These are phyloP conservation scores for Tachina lurida DNA, from an alignment of 2,888 invertebrate genomes.

Conservation along the genomic window DNA sequence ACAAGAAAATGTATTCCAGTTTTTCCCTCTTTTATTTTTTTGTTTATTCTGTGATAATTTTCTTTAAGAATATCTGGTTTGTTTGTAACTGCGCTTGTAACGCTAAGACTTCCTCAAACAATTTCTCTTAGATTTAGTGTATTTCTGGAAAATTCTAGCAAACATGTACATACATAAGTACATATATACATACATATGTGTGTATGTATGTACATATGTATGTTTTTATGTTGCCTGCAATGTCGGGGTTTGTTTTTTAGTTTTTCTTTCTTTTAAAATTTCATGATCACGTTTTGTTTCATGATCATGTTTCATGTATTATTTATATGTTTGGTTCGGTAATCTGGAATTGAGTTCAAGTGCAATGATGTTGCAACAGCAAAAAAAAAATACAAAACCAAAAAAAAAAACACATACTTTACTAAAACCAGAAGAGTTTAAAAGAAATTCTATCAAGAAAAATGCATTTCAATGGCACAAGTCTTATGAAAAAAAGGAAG, in stretches of 20 bases:
- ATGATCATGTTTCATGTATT: slow-evolving; percentile 55
- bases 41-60: slow-evolving; percentile 2
- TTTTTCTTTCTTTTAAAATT: slow-evolving; percentile 1
- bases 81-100: slow-evolving; percentile 2
- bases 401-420: neutral
- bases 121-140: slow-evolving; percentile 5
- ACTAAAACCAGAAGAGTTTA: slow-evolving; percentile 7
- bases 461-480: slow-evolving; percentile 55
- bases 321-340: slow-evolving; percentile 64
- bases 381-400: slow-evolving; percentile 6
- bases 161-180: neutral
- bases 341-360: slow-evolving; percentile 70
- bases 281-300: slow-evolving; percentile 59
- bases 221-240: slow-evolving; percentile 7
- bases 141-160: slow-evolving; percentile 37
- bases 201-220: neutral
- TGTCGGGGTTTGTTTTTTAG: neutral
- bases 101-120: slow-evolving; percentile 12
- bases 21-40: slow-evolving; percentile 1
- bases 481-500: slow-evolving; percentile 4
- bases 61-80: slow-evolving; percentile 30
- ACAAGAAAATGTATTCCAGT: slow-evolving; percentile 30
- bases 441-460: slow-evolving; percentile 56
- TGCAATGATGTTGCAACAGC: slow-evolving; percentile 60
- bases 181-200: neutral